These are phyloP conservation scores for Gambelia wislizenii DNA, from an alignment of 2,797 vertebrate species.

Conservation along the genomic window DNA sequence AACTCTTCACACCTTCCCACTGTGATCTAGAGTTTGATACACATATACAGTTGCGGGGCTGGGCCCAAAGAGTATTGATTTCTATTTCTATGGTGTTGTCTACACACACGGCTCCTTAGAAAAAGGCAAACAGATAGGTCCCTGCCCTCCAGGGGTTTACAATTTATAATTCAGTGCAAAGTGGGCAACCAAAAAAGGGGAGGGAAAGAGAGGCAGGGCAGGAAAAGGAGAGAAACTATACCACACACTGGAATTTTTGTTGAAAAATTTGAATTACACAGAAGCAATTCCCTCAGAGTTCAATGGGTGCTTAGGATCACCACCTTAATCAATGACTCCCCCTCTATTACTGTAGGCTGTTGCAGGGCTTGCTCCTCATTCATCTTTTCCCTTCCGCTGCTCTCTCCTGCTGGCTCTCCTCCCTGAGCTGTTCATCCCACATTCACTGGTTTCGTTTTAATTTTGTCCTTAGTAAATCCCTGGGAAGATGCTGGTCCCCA, in stretches of 20 bases:
- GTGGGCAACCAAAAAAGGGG: not conserved
- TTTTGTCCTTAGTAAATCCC: constrained; percentile 52
- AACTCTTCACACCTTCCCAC: too few species aligned
- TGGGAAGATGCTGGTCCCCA: constrained; percentile 47
- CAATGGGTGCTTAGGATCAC: not conserved
- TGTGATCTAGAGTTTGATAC: too few species aligned
- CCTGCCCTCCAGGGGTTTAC: too few species aligned
- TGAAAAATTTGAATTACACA: not conserved
- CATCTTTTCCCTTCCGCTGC: not conserved
- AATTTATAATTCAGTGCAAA: not conserved
- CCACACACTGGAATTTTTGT: too few species aligned
- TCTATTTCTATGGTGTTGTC: not conserved
- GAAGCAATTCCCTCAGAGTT: not conserved
- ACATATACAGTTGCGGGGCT: too few species aligned
- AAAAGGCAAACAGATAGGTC: not conserved
- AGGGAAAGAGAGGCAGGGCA: rapidly evolving
- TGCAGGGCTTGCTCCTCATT: too few species aligned
- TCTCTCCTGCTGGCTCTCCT: not conserved
- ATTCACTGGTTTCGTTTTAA: not conserved
- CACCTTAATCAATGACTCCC: not conserved
- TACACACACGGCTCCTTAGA: not conserved
- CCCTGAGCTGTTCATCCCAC: not conserved
- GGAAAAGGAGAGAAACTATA: not conserved
- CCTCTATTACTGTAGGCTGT: not conserved
- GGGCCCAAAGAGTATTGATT: not conserved